Evolutionary conservation across 2,797 vertebrate species (phyloP).

Genomic region (Dendrocincla fuliginosa): DNA sequence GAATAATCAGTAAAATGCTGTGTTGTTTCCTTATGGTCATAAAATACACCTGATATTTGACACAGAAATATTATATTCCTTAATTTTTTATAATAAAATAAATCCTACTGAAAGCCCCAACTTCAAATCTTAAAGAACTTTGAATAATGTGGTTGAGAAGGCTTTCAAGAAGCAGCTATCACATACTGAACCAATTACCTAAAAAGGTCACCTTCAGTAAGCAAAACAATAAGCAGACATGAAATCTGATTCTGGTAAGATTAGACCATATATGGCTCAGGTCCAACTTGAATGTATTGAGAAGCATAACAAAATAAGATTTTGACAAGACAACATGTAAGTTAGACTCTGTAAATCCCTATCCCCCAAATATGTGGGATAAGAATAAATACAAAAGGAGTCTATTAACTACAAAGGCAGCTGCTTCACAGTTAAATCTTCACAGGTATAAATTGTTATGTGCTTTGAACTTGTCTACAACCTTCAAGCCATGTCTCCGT

Average conservation of each 20-base stretch:
- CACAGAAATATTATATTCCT: neutral
- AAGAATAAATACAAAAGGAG: neutral
- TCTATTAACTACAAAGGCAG: neutral
- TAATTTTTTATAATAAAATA: neutral
- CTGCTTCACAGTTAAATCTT: neutral
- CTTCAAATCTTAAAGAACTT: neutral
- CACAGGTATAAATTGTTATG: neutral
- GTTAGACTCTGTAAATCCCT: neutral
- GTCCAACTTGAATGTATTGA: neutral
- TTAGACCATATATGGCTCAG: neutral
- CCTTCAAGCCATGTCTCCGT: neutral
- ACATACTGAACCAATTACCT: neutral
- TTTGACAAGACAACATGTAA: neutral
- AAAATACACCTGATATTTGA: neutral
- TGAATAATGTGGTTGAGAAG: neutral
- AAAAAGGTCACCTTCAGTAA: neutral
- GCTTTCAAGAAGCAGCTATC: neutral
- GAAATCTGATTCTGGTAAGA: neutral
- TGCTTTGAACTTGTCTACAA: neutral
- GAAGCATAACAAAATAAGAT: neutral
- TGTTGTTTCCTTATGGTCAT: neutral
- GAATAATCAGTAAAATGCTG: neutral
- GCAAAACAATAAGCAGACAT: neutral
- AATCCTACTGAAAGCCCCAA: neutral
- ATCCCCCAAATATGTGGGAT: neutral